Evolutionary conservation across 64 coral and sea anemone species (phyloP), one percentile per base, ranked within the genome.

Genomic region (Dendronephthya gigantea): DNA sequence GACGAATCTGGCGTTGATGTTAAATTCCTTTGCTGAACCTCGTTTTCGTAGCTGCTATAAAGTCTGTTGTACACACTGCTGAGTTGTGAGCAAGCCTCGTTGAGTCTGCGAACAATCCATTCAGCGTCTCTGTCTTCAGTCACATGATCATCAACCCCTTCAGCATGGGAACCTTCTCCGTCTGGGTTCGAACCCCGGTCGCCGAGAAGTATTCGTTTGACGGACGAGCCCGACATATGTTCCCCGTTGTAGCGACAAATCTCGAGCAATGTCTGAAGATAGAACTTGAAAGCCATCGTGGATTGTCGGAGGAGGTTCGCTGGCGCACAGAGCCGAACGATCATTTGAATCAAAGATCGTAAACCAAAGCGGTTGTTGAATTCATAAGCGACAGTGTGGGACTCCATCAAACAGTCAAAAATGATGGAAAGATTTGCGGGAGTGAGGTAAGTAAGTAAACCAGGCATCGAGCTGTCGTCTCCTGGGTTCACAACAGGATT

Each of bases 381-480:
- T 82, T 98, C 95, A 35, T 98, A 98, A 13, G 95, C 95, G 0
- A 93, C 92, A 11, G 92, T 93, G 34, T 98, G 95, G 1, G 95
- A 98, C 58, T 98, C 95, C 95, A 98, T 98, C 30, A 98, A 43
- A 50, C 95, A 98, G 41, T 98, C 95, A 87, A 98, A 98, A 25
- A 98, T 40, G 35, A 98, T 92, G 29, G 95, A 98, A 12, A 98
- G 90, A 23, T 98, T 98, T n/a, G 95, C 92, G 0, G 95, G 95
- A 9, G 92, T 93, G 13, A 98, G 88, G 40, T 98, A 89, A 19
- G 83, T 91, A 8, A 98, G 65, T 16, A 93, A 87, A 9, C 95
- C 84, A 13, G 93, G 79, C 59, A 88, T 86, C 39, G 85, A 69
- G 65, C 84, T 84, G 28, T 91, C 88, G 22, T 48, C 55, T 36